A percentile compares a stretch with the other conserved stretches of the same genome.
phyloP scores from a whole-genome alignment of 2,888 invertebrate genomes.

The Hylaea fasciaria region DNA sequence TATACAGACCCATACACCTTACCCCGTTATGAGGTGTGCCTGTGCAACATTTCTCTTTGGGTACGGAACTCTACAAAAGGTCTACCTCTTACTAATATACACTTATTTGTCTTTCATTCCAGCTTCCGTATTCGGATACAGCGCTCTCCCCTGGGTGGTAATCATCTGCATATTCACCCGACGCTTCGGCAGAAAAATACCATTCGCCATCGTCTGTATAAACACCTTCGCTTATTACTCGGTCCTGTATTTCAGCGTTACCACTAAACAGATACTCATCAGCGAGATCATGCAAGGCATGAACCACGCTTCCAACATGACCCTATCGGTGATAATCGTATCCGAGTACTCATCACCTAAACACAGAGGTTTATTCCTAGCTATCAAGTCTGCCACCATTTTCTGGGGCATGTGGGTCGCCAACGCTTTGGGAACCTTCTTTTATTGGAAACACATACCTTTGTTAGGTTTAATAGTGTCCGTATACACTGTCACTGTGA shows the following conservation, averaged over 20 bases:
- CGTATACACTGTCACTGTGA: slow-evolving; percentile 28
- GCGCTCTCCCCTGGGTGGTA: slow-evolving; percentile 50
- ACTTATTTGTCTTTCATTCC: slow-evolving; percentile 35
- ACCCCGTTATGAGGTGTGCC: too few relatives aligned
- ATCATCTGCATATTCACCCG: slow-evolving; percentile 45
- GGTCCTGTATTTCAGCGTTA: slow-evolving; percentile 45
- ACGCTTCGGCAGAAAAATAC: slow-evolving; percentile 47
- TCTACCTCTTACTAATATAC: too few relatives aligned
- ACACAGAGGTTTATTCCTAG: slow-evolving; percentile 48
- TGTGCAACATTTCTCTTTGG: too few relatives aligned
- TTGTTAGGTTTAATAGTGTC: slow-evolving; percentile 41
- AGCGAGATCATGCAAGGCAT: slow-evolving; percentile 51
- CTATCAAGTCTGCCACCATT: slow-evolving; percentile 49
- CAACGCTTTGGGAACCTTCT: slow-evolving; percentile 52
- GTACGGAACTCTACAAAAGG: too few relatives aligned
- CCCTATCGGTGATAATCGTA: slow-evolving; percentile 44
- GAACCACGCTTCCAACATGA: slow-evolving; percentile 43
- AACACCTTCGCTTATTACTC: slow-evolving; percentile 43
- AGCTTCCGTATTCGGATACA: slow-evolving; percentile 53
- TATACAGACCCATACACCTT: too few relatives aligned
- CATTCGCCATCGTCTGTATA: slow-evolving; percentile 44
- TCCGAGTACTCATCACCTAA: slow-evolving; percentile 50
- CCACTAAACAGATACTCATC: slow-evolving; percentile 46
- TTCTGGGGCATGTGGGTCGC: slow-evolving; percentile 54
- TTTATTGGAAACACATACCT: slow-evolving; percentile 50